These are phyloP conservation scores for Polylopha cassiicola DNA, from an alignment of 2,888 invertebrate species.

Conservation along the genomic window DNA sequence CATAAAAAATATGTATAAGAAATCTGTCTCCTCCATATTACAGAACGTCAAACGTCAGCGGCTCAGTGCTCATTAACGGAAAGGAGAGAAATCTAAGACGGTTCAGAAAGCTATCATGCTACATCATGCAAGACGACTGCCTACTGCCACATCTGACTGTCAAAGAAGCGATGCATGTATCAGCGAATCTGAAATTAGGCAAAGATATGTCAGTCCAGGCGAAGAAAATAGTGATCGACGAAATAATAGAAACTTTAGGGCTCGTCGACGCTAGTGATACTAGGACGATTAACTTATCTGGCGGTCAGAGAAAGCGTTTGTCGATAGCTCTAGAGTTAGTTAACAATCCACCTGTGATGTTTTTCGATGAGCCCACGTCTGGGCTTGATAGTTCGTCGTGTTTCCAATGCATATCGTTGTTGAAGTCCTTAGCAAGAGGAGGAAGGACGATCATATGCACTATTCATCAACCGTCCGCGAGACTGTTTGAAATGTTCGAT, in stretches of 20 bases:
- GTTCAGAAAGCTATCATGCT: constrained; percentile 95
- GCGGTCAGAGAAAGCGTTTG: constrained; percentile 93
- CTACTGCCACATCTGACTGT: constrained; percentile 93
- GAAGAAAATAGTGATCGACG: constrained; percentile 88
- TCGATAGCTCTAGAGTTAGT: constrained; percentile 95
- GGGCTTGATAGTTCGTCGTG: constrained; percentile 96
- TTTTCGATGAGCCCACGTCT: constrained; percentile 96
- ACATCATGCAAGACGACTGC: constrained; percentile 97
- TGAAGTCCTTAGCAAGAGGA: constrained; percentile 92
- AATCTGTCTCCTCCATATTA: constrained; percentile 32
- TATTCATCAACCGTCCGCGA: constrained; percentile 97
- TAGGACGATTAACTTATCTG: constrained; percentile 88
- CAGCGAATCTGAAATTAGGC: constrained; percentile 94
- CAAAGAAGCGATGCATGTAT: constrained; percentile 93
- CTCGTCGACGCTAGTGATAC: constrained; percentile 88
- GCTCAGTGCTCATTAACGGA: constrained; percentile 91
- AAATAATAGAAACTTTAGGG: constrained; percentile 90
- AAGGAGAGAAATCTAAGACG: constrained; percentile 89
- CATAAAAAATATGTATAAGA: constrained; percentile 7
- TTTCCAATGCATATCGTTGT: constrained; percentile 92
- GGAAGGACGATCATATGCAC: constrained; percentile 96
- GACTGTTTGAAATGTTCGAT: constrained; percentile 97
- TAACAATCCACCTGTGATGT: constrained; percentile 98
- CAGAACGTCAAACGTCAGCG: constrained; percentile 90
- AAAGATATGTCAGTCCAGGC: constrained; percentile 84